Evolutionary conservation across 2,888 invertebrate genomes (phyloP).

Genomic region (Autographa pulchrina): DNA sequence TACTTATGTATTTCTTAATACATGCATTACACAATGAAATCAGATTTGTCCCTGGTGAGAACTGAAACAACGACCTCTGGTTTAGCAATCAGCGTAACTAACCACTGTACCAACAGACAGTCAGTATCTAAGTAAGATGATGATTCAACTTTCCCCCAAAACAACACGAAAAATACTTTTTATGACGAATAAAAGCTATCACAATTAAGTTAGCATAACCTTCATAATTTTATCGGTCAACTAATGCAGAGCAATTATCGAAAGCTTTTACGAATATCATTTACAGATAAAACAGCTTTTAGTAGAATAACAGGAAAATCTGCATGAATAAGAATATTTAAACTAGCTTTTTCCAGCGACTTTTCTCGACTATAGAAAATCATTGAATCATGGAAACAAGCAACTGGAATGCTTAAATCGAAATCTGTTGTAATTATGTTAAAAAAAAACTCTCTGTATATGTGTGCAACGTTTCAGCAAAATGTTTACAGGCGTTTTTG

Average conservation of each 20-base stretch:
- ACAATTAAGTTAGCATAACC: slow-evolving; percentile 13
- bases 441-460: no score
- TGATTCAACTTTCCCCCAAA: background rate
- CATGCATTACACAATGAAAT: no score
- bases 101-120: no score
- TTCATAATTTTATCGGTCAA: slow-evolving; percentile 21
- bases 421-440: no score
- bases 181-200: background rate
- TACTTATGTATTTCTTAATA: no score
- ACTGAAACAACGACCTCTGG: no score
- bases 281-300: slow-evolving; percentile 5
- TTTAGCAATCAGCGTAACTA: no score
- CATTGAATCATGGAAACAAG: background rate
- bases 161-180: background rate
- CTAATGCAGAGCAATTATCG: slow-evolving; percentile 11
- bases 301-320: background rate
- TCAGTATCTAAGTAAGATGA: no score
- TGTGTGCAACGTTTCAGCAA: no score
- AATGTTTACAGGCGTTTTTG: no score
- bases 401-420: background rate
- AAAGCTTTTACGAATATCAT: slow-evolving; percentile 33
- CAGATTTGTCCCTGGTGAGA: no score
- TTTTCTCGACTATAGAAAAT: background rate
- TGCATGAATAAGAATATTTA: background rate
- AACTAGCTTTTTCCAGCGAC: background rate